A percentile compares a stretch with the other conserved stretches of the same genome.
Conservation (phyloP, 2,888 invertebrate genomes). For the Trachelus stipa region DNA sequence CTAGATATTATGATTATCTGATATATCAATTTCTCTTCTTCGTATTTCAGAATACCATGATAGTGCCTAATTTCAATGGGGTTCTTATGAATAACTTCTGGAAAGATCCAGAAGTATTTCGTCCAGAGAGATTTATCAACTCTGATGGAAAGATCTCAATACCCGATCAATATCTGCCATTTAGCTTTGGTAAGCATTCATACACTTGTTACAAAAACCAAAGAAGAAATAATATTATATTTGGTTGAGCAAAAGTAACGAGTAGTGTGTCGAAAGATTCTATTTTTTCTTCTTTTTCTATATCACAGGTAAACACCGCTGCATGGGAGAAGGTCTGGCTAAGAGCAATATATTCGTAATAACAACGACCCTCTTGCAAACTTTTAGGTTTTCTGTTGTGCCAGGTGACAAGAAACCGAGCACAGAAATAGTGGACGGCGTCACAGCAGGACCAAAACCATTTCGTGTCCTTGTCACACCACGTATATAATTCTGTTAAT, state of each 20-base stretch:
- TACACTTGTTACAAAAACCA: neutral
- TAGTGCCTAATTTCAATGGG: constrained; percentile 80
- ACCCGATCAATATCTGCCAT: constrained; percentile 81
- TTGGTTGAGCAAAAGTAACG: neutral
- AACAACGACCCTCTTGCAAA: constrained; percentile 79
- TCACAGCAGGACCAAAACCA: constrained; percentile 81
- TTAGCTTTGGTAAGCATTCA: constrained; percentile 73
- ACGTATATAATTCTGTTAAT: neutral
- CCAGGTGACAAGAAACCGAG: constrained; percentile 76
- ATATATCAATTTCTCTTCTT: neutral
- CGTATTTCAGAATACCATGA: constrained; percentile 79
- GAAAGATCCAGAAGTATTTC: constrained; percentile 78
- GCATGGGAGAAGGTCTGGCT: constrained; percentile 84
- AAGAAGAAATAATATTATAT: neutral
- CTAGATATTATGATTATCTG: constrained; percentile 2
- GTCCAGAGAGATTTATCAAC: constrained; percentile 80
- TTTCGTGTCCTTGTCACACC: constrained; percentile 75
- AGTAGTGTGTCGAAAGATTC: neutral
- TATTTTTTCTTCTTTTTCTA: neutral
- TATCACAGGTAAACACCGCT: constrained; percentile 75
- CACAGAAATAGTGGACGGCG: constrained; percentile 79
- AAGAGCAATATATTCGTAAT: constrained; percentile 84
- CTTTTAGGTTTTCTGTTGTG: constrained; percentile 75
- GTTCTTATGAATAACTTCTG: constrained; percentile 78
- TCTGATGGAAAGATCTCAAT: constrained; percentile 71